Conservation (phyloP, 2,888 invertebrate genomes). For the Tanypteryx hageni region DNA sequence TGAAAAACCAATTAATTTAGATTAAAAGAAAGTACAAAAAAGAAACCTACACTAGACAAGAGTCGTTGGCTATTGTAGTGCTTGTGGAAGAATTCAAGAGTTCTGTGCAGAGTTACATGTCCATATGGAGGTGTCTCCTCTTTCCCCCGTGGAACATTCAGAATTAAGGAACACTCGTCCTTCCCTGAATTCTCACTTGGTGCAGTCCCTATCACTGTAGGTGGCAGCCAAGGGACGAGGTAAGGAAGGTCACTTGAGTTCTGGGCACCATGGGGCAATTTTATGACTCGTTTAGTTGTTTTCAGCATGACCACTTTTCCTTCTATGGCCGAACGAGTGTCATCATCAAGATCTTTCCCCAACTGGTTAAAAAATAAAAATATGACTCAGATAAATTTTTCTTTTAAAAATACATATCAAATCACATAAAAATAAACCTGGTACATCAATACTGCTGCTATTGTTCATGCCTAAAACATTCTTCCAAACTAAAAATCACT, state of each 20-base stretch:
- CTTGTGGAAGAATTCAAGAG: conserved; percentile 74
- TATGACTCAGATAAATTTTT: neutral
- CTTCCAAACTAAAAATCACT: too few relatives aligned
- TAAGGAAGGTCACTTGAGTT: conserved; percentile 74
- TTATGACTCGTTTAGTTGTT: conserved; percentile 84
- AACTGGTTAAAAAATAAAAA: conserved; percentile 73
- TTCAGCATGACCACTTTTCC: conserved; percentile 82
- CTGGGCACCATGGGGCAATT: conserved; percentile 78
- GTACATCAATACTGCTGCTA: too few relatives aligned
- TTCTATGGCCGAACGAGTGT: conserved; percentile 77
- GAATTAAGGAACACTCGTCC: neutral
- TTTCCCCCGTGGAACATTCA: conserved; percentile 71
- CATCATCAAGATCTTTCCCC: conserved; percentile 78
- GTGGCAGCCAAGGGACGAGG: conserved; percentile 74
- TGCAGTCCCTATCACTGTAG: neutral
- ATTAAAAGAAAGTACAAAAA: neutral
- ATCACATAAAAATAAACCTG: too few relatives aligned
- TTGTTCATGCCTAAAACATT: too few relatives aligned
- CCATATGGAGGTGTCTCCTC: conserved; percentile 73
- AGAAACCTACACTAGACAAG: conserved; percentile 73
- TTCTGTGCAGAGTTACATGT: conserved; percentile 74
- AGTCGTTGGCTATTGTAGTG: conserved; percentile 73
- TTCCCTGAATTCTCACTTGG: neutral
- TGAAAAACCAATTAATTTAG: too few relatives aligned
- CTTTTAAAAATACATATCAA: too few relatives aligned